Percentiles rank a stretch among this genome's conserved stretches.
These are phyloP conservation scores for Arvicola amphibius DNA, from an alignment of 2,797 vertebrate genomes.

Conservation along the genomic window DNA sequence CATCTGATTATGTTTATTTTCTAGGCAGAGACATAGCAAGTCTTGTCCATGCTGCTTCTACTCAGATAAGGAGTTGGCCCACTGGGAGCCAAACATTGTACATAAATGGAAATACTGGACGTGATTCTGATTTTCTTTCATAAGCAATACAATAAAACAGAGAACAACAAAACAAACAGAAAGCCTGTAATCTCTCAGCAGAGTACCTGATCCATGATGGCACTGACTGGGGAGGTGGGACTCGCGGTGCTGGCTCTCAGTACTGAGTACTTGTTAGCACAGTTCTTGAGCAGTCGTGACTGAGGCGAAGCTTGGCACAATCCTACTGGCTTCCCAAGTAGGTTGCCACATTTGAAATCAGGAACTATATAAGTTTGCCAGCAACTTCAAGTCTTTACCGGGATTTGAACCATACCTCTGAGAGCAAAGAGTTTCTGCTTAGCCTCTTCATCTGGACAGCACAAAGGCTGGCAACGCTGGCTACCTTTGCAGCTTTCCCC, in stretches of 20 bases:
- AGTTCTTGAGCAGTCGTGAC: constrained; percentile 55
- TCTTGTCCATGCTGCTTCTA: constrained; percentile 14
- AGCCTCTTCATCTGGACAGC: neutral
- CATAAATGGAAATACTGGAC: constrained; percentile 62
- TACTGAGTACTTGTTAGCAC: neutral
- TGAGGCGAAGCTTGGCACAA: constrained; percentile 45
- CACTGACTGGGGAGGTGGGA: neutral
- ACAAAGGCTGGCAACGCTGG: neutral
- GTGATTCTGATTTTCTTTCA: constrained; percentile 49
- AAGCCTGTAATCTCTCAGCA: neutral
- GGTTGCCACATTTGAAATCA: constrained; percentile 64
- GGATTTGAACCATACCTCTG: constrained; percentile 8
- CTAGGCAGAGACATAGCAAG: constrained; percentile 54
- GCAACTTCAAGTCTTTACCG: neutral
- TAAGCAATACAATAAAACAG: constrained; percentile 53
- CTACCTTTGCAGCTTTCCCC: neutral
- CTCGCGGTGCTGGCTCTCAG: neutral
- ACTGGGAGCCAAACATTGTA: neutral
- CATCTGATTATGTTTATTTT: constrained; percentile 72
- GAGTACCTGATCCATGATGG: neutral
- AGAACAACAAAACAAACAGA: constrained; percentile 18
- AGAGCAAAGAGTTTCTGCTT: constrained; percentile 16
- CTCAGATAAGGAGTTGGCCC: constrained; percentile 52
- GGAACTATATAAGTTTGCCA: neutral
- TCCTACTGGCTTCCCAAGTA: constrained; percentile 73